These are phyloP conservation scores for Drosophila rhopaloa DNA, from an alignment of 1,140 invertebrate species.

Conservation along the genomic window DNA sequence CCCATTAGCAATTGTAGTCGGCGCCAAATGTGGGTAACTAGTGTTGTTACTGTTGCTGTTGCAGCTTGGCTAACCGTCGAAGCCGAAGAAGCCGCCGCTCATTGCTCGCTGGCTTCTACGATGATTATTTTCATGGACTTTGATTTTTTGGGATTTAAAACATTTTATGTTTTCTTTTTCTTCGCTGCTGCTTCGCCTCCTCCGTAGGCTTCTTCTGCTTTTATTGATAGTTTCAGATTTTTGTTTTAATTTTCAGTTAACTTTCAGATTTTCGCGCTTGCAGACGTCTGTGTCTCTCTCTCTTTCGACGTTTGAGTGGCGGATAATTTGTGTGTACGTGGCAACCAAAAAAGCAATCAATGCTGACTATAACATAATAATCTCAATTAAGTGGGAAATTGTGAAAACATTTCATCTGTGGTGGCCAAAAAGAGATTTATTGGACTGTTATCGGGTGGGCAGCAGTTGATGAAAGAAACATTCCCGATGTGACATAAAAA, in stretches of 20 bases:
- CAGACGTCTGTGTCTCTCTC: constrained; percentile 67
- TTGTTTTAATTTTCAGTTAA: constrained; percentile 83
- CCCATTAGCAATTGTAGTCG: constrained; percentile 55
- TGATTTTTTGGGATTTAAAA: constrained; percentile 84
- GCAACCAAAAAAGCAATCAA: constrained; percentile 30
- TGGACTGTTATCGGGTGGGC: constrained; percentile 15
- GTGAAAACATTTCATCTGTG: constrained; percentile 18
- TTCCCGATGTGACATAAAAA: background rate
- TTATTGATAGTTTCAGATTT: constrained; percentile 80
- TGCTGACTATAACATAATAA: constrained; percentile 4
- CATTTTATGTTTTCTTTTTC: constrained; percentile 73
- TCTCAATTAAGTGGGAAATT: constrained; percentile 15
- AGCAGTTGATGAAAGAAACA: constrained; percentile 11
- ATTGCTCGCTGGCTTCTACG: constrained; percentile 56
- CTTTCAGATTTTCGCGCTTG: constrained; percentile 84
- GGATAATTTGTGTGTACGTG: constrained; percentile 58
- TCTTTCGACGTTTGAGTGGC: constrained; percentile 16
- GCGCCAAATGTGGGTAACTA: constrained; percentile 81
- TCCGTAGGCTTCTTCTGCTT: constrained; percentile 48
- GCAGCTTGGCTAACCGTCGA: constrained; percentile 62
- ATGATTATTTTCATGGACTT: constrained; percentile 84
- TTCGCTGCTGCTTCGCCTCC: constrained; percentile 29
- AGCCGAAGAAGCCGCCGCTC: constrained; percentile 18
- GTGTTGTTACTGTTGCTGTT: constrained; percentile 53
- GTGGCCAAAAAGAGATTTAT: constrained; percentile 26